Evolutionary conservation across 2,797 vertebrate species (phyloP).

Genomic region (Limosa lapponica): DNA sequence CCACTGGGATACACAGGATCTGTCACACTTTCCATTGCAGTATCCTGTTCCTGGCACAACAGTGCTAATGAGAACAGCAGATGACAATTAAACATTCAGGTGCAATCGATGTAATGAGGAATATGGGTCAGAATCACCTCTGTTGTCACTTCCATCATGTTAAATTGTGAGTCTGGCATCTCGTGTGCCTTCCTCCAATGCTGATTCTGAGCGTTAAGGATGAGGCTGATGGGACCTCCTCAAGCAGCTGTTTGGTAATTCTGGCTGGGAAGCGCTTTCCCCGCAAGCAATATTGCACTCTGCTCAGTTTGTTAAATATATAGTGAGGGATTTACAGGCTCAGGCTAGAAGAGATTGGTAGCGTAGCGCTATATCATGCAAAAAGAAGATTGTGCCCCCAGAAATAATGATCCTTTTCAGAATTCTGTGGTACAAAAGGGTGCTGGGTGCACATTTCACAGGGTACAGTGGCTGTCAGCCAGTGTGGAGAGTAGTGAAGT

Average conservation of each 20-base stretch:
- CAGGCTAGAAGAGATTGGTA: background rate
- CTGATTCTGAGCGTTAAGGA: background rate
- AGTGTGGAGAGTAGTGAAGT: background rate
- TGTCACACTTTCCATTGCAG: background rate
- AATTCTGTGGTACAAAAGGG: background rate
- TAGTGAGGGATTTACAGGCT: background rate
- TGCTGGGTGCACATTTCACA: background rate
- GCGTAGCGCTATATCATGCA: background rate
- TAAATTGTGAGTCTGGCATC: background rate
- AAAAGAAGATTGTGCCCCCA: background rate
- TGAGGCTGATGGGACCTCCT: background rate
- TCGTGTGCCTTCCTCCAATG: accelerated
- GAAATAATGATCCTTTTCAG: background rate
- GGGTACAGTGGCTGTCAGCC: background rate
- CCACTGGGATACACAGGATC: accelerated
- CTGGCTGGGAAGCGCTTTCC: background rate
- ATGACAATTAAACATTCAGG: background rate
- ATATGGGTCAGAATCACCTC: background rate
- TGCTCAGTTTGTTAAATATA: background rate
- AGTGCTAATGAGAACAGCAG: background rate
- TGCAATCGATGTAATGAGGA: background rate
- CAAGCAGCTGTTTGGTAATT: conserved; percentile 17
- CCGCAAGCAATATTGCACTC: background rate
- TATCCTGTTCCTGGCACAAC: background rate
- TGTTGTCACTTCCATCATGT: background rate